Percentiles rank a stretch among this genome's conserved stretches.
phyloP scores from a whole-genome alignment of 2,888 invertebrate genomes.

The Sarcophaga rosellei region DNA sequence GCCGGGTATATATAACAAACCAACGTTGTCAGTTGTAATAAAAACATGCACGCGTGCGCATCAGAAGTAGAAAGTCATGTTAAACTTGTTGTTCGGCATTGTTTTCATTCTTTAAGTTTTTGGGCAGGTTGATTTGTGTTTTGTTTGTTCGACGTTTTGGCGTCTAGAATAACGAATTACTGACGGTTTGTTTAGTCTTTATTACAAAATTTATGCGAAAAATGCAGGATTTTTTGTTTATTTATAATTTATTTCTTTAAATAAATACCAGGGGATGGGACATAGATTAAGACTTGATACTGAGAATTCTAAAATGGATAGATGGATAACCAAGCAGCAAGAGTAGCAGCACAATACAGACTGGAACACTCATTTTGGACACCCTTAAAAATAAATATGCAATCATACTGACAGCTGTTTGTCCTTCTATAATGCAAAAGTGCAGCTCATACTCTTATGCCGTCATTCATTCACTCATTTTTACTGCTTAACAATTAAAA shows the following conservation, averaged over 20 bases:
- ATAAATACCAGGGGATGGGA: no score
- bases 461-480: slow-evolving; percentile 5
- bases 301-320: no score
- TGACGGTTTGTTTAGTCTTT: slow-evolving; percentile 36
- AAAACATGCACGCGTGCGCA: slow-evolving; percentile 59
- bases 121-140: background rate
- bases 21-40: slow-evolving; percentile 57
- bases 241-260: no score
- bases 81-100: slow-evolving; percentile 53
- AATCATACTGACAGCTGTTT: no score
- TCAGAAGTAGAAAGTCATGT: slow-evolving; percentile 61
- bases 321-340: no score
- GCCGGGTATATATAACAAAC: background rate
- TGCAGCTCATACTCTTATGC: background rate
- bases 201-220: slow-evolving; percentile 26
- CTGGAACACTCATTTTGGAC: no score
- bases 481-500: background rate
- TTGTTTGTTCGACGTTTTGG: background rate
- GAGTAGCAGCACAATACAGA: no score
- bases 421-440: slow-evolving; percentile 24
- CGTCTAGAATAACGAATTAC: slow-evolving; percentile 13
- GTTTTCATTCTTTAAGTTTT: slow-evolving; percentile 32
- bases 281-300: no score
- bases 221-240: background rate
- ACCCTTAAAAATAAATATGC: no score